Conservation (phyloP, 2,888 invertebrate species). For the Aphelenchoides bicaudatus region DNA sequence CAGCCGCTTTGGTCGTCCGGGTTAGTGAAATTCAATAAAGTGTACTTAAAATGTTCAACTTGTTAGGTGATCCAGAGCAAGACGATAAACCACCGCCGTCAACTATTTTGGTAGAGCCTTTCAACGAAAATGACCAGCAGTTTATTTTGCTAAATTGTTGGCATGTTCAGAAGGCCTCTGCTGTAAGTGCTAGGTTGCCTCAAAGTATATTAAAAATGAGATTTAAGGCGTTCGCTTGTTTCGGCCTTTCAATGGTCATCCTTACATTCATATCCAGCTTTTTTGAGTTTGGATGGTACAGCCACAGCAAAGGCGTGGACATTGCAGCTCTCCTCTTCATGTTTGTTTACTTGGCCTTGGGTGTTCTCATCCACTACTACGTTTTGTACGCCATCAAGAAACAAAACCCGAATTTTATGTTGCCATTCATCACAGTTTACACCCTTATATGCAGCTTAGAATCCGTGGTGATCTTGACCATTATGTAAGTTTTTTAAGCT, state of each 20-base stretch:
- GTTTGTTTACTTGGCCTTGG: conserved; percentile 42
- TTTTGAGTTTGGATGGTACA: conserved; percentile 58
- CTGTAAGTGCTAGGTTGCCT: conserved; percentile 29
- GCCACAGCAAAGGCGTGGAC: conserved; percentile 48
- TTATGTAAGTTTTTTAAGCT: conserved; percentile 33
- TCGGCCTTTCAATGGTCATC: conserved; percentile 47
- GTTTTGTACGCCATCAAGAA: conserved; percentile 35
- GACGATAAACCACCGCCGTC: conserved; percentile 53
- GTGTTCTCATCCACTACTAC: conserved; percentile 47
- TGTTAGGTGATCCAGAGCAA: conserved; percentile 33
- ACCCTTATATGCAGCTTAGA: conserved; percentile 43
- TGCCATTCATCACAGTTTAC: conserved; percentile 55
- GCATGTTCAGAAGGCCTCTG: conserved; percentile 48
- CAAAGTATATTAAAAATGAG: conserved; percentile 1
- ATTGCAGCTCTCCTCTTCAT: conserved; percentile 45
- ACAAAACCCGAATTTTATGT: conserved; percentile 37
- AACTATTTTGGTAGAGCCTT: conserved; percentile 46
- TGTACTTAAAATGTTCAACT: conserved; percentile 18
- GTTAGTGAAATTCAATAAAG: conserved; percentile 22
- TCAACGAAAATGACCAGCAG: conserved; percentile 46
- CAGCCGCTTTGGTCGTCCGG: conserved; percentile 54
- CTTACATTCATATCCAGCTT: conserved; percentile 50
- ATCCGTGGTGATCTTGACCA: conserved; percentile 33
- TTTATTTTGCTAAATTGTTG: conserved; percentile 40
- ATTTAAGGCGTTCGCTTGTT: conserved; percentile 27